Base-by-base conservation (phyloP, 2,888 invertebrate genomes). In the Rotaria socialis region DNA sequence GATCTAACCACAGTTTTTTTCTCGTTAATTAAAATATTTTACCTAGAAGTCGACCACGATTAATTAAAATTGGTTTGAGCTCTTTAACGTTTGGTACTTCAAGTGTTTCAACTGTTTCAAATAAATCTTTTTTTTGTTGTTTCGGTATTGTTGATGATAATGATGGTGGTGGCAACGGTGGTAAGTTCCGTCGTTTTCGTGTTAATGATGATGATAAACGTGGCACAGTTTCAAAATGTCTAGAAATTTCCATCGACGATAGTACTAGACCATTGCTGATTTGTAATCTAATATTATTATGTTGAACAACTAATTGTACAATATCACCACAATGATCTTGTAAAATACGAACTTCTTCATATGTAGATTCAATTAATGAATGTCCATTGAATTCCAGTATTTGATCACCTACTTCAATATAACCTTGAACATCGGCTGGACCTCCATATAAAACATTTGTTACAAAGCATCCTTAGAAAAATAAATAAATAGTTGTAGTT, bases 321-420 rank as follows among this genome's bases (percentile, higher is more conserved):
- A 94, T 93, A 91, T 96, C 96, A 3, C 95, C 95, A 58, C 95
- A 94, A 87, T 94, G 94, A 91, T 96, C 96, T 93, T 96, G 94
- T 89, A 96, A 95, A 87, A 95, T 94, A 90, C 95, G 94, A 67
- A 96, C 96, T 91, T 96, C 96, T 91, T 97, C 96, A 90, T 96
- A 96, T 88, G 95, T 96, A 89, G 95, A 94, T 92, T 96, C 96
- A 85, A 95, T 94, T 87, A 97, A 92, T 0, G 95, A 94, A 87
- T 96, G 94, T 0, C 96, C 95, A 88, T 95, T 94, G 96, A 96
- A 96, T 91, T 96, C 96, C 87, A 96, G 92, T 86, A 97, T 95
- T 88, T 90, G 89, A 86, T 91, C 91, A 74, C 91, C 91, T 91
- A 95, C 95, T 89, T 94, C 94, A 88, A 96, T 93, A 85, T 95